Evolutionary conservation across 2,888 invertebrate species (phyloP).

Genomic region (Leptarthrus brevirostris): DNA sequence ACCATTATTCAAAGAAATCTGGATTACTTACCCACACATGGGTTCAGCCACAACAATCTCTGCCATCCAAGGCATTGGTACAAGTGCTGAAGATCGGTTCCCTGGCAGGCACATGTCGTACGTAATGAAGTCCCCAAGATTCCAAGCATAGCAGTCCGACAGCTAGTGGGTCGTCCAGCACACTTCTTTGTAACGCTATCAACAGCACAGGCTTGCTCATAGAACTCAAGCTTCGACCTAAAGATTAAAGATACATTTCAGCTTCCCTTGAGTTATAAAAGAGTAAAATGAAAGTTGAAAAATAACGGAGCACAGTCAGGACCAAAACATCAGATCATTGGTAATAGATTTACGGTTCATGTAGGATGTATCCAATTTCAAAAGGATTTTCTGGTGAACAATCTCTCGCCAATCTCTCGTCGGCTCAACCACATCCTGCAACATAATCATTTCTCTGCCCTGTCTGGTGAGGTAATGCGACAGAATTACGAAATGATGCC

Average conservation of each 20-base stretch:
- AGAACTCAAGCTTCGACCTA: constrained; percentile 85
- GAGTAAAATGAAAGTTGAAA: background rate
- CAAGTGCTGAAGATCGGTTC: constrained; percentile 84
- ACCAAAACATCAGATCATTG: constrained; percentile 29
- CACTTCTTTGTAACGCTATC: constrained; percentile 91
- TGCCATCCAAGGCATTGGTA: constrained; percentile 94
- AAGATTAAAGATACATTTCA: constrained; percentile 10
- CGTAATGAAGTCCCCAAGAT: constrained; percentile 90
- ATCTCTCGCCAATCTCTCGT: background rate
- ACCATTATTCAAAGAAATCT: too few species aligned
- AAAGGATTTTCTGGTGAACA: constrained; percentile 19
- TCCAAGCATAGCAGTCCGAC: constrained; percentile 85
- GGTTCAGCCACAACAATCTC: constrained; percentile 88
- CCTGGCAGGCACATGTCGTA: constrained; percentile 88
- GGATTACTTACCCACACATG: constrained; percentile 86
- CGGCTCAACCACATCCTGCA: background rate
- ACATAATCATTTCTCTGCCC: background rate
- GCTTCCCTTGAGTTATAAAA: background rate
- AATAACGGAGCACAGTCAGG: constrained; percentile 10
- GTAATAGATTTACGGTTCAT: constrained; percentile 31
- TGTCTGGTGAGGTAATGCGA: background rate
- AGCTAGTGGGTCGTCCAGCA: constrained; percentile 86
- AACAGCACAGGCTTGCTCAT: constrained; percentile 91
- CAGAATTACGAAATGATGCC: background rate
- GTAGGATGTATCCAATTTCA: constrained; percentile 37